Base-by-base conservation (phyloP, 2,888 invertebrate genomes). In the Synanthedon myopaeformis region DNA sequence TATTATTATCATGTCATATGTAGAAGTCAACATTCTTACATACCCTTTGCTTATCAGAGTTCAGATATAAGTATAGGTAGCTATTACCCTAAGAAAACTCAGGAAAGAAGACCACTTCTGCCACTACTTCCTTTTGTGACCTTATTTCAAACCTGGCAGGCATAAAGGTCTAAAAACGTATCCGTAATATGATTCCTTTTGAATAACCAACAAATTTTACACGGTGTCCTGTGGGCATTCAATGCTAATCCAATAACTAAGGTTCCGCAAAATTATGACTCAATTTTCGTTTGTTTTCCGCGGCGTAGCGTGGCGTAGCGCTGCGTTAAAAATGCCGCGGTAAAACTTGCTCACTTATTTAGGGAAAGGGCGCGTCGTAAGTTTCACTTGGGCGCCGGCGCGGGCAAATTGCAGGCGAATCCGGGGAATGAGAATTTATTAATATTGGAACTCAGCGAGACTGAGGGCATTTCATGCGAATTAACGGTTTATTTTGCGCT, bases 381-480 rank as follows among this genome's bases (percentile, higher is more conserved):
- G 80, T 84, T 82, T 76, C 71, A 70, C 76, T 78, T 72, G 74
- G 69, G 70, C 45, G 73, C 67, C 70, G 74, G 60, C 77, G 69
- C 64, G 73, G 76, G 83, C 82, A 84, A 84, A 86, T 86, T 86
- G 86, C 82, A 72, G 70, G 76, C 75, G 77, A 82, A 81, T 81
- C 80, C 77, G 64, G 73, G 65, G 71, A 82, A 87, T 82, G 82
- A 83, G 83, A 85, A 87, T 86, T 87, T 87, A 87, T 86, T 86
- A 83, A 86, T 85, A 87, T 87, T 85, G 82, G 75, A 76, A 76
- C 67, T 69, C 70, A 67, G 65, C 65, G 67, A 62, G 62, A 67
- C 60, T 57, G 58, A 66, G 67, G 70, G 67, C 23, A 67, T 64
- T 63, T 65, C 57, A 61, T 58, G 63, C 66, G 80, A 82, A 83